Base-by-base conservation (phyloP, 1,140 invertebrate genomes). In the Euura lappo region DNA sequence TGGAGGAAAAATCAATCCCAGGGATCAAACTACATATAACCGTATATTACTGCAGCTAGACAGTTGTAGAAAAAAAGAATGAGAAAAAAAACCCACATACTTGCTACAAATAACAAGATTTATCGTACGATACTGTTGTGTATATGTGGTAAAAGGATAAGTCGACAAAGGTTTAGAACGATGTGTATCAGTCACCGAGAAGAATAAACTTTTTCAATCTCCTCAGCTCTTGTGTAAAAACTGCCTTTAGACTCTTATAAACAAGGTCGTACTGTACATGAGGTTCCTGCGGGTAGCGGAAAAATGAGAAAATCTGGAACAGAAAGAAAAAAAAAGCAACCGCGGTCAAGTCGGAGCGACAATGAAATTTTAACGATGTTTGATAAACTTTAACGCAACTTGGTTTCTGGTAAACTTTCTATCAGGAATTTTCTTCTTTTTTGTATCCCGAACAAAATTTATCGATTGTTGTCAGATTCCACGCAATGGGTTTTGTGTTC, bases 141-240 rank as follows among this genome's bases (percentile, higher is more conserved):
- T 28, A 28, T 28, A 28, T 28, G 28, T 28, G 28, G 28, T 28
- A 28, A 28, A 28, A 28, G 28, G 28, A 28, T 28, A 28, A 28
- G 28, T 28, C 28, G 51, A 11, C 10, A 60, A 60, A 60, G 13
- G 3, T 60, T 60, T 60, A 60, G 8, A 60, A 60, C 2, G 10
- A n/a, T 60, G 51, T 60, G 51, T n/a, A 60, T 60, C 51, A 8
- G 13, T 60, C 51, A n/a, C 10, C 8, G 51, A 8, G 51, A n/a
- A 60, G 51, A 60, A 60, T 60, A 60, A 60, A 60, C 8, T 60
- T 60, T 60, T 60, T 60, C 51, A 60, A 60, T 60, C 51, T 60
- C 51, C 13, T 6, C 8, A 28, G 28, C 28, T 28, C 28, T 0
- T 28, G 51, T 11, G 51, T n/a, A 60, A 6, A 60, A 60, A n/a